phyloP scores from a whole-genome alignment of 2,797 vertebrate genomes.

The Microcaecilia unicolor region DNA sequence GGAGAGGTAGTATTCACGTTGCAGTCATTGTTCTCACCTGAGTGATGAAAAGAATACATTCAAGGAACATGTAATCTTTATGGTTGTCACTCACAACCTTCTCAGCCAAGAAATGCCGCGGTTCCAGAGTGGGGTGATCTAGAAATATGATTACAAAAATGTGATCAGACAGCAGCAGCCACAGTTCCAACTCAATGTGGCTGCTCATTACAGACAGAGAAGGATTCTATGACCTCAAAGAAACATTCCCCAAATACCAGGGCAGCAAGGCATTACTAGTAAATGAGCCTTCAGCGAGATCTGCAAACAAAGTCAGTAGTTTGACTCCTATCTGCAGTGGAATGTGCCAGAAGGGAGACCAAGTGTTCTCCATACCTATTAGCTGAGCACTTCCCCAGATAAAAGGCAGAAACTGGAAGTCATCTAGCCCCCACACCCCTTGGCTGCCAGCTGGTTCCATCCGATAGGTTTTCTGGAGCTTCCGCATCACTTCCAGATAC shows the following conservation, averaged over 20 bases:
- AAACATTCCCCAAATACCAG: too few relatives aligned
- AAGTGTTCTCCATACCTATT: constrained; percentile 58
- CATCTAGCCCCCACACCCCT: constrained; percentile 94
- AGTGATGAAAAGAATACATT: constrained; percentile 94
- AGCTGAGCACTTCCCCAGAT: constrained; percentile 95
- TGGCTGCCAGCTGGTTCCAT: constrained; percentile 98
- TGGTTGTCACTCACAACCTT: constrained; percentile 85
- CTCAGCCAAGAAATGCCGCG: constrained; percentile 87
- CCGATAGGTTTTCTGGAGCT: constrained; percentile 88
- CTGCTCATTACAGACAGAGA: not conserved
- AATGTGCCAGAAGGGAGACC: accelerated
- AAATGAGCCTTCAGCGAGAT: not conserved
- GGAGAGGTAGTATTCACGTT: too few relatives aligned
- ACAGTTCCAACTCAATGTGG: too few relatives aligned
- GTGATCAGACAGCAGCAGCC: too few relatives aligned
- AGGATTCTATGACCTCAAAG: not conserved
- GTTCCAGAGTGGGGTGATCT: constrained; percentile 86
- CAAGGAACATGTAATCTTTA: constrained; percentile 91
- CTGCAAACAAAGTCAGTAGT: not conserved
- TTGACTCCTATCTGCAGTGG: accelerated
- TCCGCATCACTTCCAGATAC: constrained; percentile 86
- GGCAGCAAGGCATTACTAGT: not conserved
- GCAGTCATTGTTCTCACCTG: constrained; percentile 74
- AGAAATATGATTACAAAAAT: constrained; percentile 11
- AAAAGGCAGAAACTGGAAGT: constrained; percentile 96